Percentiles rank a stretch among this genome's conserved stretches.
Conservation (phyloP, 1,140 invertebrate species). For the Papilio polytes region DNA sequence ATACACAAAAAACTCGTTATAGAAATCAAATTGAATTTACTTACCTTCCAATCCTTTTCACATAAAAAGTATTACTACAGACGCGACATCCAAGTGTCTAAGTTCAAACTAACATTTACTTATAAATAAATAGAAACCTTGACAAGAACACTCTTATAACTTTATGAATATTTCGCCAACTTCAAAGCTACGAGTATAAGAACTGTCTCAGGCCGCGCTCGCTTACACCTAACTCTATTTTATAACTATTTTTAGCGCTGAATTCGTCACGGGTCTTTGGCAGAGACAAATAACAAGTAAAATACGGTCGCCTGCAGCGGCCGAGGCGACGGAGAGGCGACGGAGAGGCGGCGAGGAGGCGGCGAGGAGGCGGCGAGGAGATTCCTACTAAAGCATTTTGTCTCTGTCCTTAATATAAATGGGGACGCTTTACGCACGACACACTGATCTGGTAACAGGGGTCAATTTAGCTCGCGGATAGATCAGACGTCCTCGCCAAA, state of each 20-base stretch:
- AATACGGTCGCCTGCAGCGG: no score
- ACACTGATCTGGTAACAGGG: background rate
- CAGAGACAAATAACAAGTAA: no score
- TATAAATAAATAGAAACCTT: background rate
- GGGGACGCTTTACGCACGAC: slow-evolving; percentile 6
- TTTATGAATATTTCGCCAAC: background rate
- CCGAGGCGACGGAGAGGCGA: no score
- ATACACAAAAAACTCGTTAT: slow-evolving; percentile 2
- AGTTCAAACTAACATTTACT: background rate
- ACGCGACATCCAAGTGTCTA: background rate
- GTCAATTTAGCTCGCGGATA: background rate
- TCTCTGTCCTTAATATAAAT: slow-evolving; percentile 13
- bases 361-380: background rate
- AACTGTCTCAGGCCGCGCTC: background rate
- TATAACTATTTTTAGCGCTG: background rate
- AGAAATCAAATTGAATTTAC: slow-evolving; percentile 25
- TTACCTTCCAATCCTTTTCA: background rate
- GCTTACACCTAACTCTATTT: background rate
- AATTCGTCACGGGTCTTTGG: no score
- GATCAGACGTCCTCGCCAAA: background rate
- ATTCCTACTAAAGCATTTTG: background rate
- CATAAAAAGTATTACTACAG: background rate
- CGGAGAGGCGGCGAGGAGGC: background rate
- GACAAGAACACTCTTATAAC: background rate
- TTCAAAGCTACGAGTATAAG: background rate